phyloP scores from a whole-genome alignment of 2,113 vertebrate species.

The Collichthys lucidus region DNA sequence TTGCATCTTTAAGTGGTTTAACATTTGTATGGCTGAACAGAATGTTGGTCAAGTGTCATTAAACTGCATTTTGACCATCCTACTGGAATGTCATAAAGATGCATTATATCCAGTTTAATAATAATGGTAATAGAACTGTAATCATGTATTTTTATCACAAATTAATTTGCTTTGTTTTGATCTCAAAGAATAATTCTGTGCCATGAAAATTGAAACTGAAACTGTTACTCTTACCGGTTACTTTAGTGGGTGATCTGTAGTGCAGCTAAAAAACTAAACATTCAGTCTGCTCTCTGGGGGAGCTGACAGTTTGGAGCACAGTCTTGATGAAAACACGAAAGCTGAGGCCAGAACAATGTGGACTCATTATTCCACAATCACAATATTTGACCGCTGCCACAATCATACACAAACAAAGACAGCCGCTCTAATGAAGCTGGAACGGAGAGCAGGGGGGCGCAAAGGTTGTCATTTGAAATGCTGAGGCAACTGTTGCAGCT shows the following conservation, averaged over 20 bases:
- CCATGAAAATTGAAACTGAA: not conserved
- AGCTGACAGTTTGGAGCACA: slow-evolving; percentile 16
- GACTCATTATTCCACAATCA: slow-evolving; percentile 44
- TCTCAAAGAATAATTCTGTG: not conserved
- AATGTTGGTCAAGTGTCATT: not conserved
- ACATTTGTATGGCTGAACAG: not conserved
- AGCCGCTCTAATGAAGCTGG: slow-evolving; percentile 24
- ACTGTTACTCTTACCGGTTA: not conserved
- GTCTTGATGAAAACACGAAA: slow-evolving; percentile 32
- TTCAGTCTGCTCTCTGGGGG: not conserved
- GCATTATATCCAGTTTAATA: not conserved
- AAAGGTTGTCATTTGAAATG: slow-evolving; percentile 26
- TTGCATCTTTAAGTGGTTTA: not conserved
- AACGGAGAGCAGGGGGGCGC: not conserved
- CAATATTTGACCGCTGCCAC: slow-evolving; percentile 42
- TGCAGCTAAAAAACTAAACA: not conserved
- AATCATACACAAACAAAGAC: slow-evolving; percentile 41
- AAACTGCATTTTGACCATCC: not conserved
- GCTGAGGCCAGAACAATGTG: slow-evolving; percentile 23
- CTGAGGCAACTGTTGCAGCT: slow-evolving; percentile 31
- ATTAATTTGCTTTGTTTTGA: not conserved
- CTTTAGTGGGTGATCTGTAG: not conserved
- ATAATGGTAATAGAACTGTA: not conserved
- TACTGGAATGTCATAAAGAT: not conserved
- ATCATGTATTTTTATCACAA: not conserved